phyloP scores from a whole-genome alignment of 2,888 invertebrate genomes.

The Bellardia pandia region DNA sequence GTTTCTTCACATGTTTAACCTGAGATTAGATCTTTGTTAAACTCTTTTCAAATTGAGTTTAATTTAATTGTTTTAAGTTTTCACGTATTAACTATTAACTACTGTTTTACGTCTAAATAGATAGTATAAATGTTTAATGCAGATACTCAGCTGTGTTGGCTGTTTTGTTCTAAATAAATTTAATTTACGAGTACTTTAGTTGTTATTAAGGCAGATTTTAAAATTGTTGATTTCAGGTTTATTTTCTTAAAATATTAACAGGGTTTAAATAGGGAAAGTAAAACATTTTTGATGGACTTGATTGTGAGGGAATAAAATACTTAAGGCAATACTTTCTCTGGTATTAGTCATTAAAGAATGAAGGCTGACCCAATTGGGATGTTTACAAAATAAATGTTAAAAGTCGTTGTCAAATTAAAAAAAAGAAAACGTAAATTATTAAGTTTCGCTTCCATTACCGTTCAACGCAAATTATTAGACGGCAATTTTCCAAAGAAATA shows the following conservation, averaged over 20 bases:
- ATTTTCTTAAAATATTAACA: not conserved
- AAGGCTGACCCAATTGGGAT: no score
- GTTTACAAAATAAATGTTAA: no score
- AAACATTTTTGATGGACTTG: not conserved
- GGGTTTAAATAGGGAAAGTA: not conserved
- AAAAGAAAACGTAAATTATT: no score
- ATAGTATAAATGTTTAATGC: not conserved
- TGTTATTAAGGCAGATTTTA: not conserved
- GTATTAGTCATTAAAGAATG: no score
- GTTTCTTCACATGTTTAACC: not conserved
- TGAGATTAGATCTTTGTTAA: not conserved
- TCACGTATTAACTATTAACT: conserved; percentile 9
- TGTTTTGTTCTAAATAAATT: conserved; percentile 19
- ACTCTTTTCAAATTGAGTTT: not conserved
- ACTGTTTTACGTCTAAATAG: not conserved
- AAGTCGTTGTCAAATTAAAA: no score
- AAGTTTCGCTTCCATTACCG: no score
- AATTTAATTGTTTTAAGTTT: not conserved
- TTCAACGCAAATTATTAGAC: no score
- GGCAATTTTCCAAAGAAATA: no score
- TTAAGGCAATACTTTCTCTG: no score
- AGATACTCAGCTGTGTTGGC: not conserved
- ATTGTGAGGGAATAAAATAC: no score
- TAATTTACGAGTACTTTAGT: not conserved
- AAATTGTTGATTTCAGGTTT: not conserved